Percentiles rank a stretch among this genome's conserved stretches.
Evolutionary conservation across 1,140 invertebrate species (phyloP).

Genomic region (Melanaphis sacchari): DNA sequence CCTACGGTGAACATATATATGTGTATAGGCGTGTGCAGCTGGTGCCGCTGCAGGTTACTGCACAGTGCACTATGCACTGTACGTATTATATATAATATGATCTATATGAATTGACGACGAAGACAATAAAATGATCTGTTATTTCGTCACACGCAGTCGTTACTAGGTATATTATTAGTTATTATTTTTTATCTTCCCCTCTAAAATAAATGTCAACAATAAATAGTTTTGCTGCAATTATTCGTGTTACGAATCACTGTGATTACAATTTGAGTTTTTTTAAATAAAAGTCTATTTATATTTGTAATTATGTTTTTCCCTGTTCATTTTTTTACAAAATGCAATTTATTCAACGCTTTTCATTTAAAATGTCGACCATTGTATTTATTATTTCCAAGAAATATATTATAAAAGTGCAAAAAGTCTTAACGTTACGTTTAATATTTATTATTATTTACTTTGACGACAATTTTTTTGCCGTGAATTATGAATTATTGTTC

Average conservation of each 20-base stretch:
- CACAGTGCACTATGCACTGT: not conserved
- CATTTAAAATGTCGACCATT: not conserved
- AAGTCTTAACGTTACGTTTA: not conserved
- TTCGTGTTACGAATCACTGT: not conserved
- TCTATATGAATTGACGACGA: not conserved
- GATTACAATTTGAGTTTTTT: not conserved
- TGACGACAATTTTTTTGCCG: not conserved
- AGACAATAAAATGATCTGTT: not conserved
- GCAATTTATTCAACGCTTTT: not conserved
- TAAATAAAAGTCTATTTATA: not conserved
- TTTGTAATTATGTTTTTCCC: not conserved
- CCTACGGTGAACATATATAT: not conserved
- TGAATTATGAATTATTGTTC: conserved; percentile 16
- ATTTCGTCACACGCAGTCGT: not conserved
- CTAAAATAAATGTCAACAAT: not conserved
- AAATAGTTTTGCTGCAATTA: not conserved
- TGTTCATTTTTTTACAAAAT: not conserved
- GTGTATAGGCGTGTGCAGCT: not conserved
- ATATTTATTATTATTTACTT: conserved; percentile 18
- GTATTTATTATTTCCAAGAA: not conserved
- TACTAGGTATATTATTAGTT: not conserved
- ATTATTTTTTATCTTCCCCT: not conserved
- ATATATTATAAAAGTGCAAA: not conserved
- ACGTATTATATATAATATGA: not conserved
- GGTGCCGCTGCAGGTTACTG: not conserved